A percentile compares a stretch with the other conserved stretches of the same genome.
Conservation (phyloP, 2,113 vertebrate genomes). For the Dermatemys mawii region DNA sequence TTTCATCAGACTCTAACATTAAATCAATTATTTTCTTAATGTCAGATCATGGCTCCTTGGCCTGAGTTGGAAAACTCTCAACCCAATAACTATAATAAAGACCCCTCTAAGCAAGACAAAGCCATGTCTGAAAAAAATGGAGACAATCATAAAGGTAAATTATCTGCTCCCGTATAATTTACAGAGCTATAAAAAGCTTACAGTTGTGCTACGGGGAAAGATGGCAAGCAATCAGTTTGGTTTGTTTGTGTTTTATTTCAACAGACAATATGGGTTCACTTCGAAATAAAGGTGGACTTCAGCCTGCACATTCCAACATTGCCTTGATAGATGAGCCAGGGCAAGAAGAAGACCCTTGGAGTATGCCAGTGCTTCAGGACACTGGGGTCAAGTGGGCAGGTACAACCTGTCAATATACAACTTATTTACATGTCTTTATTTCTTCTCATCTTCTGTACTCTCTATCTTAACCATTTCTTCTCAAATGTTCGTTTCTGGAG, state of each 20-base stretch:
- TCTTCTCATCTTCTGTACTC: background rate
- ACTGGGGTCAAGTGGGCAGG: constrained; percentile 93
- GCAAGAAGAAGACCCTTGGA: constrained; percentile 85
- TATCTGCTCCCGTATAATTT: rapidly evolving
- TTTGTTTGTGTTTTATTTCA: background rate
- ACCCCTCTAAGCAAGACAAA: constrained; percentile 50
- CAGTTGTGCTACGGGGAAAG: background rate
- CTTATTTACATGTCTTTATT: background rate
- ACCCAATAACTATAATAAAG: constrained; percentile 66
- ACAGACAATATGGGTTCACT: constrained; percentile 45
- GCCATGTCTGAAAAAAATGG: constrained; percentile 51
- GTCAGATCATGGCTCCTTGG: constrained; percentile 90
- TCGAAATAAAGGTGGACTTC: constrained; percentile 73
- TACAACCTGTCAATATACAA: constrained; percentile 58
- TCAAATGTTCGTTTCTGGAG: background rate
- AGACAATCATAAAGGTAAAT: constrained; percentile 70
- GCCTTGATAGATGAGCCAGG: constrained; percentile 79
- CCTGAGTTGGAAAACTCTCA: constrained; percentile 80
- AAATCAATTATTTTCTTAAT: background rate
- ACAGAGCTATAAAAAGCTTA: background rate
- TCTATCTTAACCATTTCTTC: background rate
- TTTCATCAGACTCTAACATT: background rate
- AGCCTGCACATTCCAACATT: constrained; percentile 82
- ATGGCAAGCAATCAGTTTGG: background rate
- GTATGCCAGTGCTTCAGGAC: constrained; percentile 85